phyloP scores from a whole-genome alignment of 2,113 vertebrate genomes.

The Hyperopisus bebe region DNA sequence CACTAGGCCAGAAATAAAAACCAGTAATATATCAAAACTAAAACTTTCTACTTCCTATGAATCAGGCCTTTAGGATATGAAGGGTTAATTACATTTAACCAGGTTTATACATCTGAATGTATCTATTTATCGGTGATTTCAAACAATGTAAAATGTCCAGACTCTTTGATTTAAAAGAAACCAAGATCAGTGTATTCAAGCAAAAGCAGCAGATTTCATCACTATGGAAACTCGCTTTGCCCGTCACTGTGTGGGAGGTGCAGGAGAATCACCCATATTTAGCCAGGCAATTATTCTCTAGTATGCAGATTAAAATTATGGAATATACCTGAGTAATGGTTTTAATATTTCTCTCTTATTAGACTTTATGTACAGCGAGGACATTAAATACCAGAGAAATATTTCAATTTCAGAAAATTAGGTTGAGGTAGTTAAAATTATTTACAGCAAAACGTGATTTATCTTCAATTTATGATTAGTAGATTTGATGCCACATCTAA shows the following conservation, averaged over 20 bases:
- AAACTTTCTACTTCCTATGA: not conserved
- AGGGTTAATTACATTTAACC: not conserved
- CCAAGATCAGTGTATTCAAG: slow-evolving; percentile 41
- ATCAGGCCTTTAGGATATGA: not conserved
- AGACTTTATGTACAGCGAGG: not conserved
- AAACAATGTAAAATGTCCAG: not conserved
- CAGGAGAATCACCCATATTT: slow-evolving; percentile 54
- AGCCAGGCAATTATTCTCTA: slow-evolving; percentile 50
- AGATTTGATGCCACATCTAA: not conserved
- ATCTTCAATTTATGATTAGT: not conserved
- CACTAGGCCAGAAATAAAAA: not conserved
- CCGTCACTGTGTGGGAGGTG: slow-evolving; percentile 55
- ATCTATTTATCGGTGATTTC: not conserved
- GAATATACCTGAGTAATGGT: slow-evolving; percentile 9
- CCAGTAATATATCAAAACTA: not conserved
- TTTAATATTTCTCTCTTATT: not conserved
- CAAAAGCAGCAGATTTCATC: slow-evolving; percentile 54
- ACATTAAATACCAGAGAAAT: not conserved
- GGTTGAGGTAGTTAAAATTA: not conserved
- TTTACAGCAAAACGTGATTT: not conserved
- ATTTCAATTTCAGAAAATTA: not conserved
- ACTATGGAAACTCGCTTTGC: slow-evolving; percentile 63
- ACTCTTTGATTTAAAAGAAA: slow-evolving; percentile 15
- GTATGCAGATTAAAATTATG: slow-evolving; percentile 25
- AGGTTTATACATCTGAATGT: not conserved